Conservation (phyloP, 2,888 invertebrate species). For the Theretra japonica region DNA sequence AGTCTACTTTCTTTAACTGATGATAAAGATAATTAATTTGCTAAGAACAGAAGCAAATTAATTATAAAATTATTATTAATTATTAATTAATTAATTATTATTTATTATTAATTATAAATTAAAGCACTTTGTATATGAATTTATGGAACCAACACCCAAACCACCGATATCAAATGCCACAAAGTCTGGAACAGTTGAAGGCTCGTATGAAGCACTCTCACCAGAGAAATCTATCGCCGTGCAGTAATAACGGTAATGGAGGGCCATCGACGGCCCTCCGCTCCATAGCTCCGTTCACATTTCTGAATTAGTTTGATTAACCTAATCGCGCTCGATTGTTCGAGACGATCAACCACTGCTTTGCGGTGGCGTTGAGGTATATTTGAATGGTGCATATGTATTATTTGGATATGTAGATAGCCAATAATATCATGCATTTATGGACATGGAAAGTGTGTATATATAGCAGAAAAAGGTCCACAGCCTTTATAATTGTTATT, state of each 20-base stretch:
- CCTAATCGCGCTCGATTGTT: slow-evolving; percentile 13
- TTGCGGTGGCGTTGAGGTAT: not conserved
- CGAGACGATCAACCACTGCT: not conserved
- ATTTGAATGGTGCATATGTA: not conserved
- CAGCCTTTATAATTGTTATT: too few species aligned
- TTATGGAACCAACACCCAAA: not conserved
- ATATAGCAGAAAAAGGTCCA: too few species aligned
- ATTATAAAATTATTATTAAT: too few species aligned
- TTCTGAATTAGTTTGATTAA: slow-evolving; percentile 23
- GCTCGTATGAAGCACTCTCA: not conserved
- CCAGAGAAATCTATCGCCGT: slow-evolving; percentile 5
- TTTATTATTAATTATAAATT: too few species aligned
- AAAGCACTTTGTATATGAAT: not conserved
- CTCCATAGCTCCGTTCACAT: slow-evolving; percentile 6
- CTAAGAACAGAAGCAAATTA: too few species aligned
- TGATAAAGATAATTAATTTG: too few species aligned
- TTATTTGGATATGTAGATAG: not conserved
- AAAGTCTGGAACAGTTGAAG: slow-evolving; percentile 3
- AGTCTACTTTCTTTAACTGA: too few species aligned
- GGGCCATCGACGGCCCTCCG: not conserved
- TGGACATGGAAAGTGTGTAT: too few species aligned
- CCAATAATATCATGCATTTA: too few species aligned
- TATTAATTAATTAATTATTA: too few species aligned
- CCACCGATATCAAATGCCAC: not conserved
- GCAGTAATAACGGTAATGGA: slow-evolving; percentile 21